Base-by-base conservation (phyloP, 92 coral and sea anemone genomes). In the Palythoa caribaeorum region DNA sequence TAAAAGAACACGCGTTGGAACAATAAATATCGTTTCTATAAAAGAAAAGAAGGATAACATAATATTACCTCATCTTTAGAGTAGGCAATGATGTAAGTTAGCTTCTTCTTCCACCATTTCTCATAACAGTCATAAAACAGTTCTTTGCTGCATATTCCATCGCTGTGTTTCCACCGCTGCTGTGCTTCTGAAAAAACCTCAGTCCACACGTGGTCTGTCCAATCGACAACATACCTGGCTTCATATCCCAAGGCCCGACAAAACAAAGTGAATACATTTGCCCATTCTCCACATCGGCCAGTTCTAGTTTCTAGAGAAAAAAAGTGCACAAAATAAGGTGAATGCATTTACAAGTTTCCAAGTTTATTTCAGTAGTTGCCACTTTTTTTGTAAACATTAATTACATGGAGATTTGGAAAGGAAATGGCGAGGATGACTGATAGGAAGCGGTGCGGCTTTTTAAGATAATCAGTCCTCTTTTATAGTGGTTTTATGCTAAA, bases 141-240 rank as follows among this genome's bases (percentile, higher is more conserved):
- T 17, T 94, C 91, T 12, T 92, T 90, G 86, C 92, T 98, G 62
- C 98, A 94, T n/a, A 90, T 84, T 9, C 91, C 95, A 75, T 96
- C 99, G 86, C 93, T 87, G 78, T 93, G 96, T 35, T 95, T 83
- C 99, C 99, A 96, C 74, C 94, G 88, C 81, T 95, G 94, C 47
- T 96, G 96, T 1, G 98, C 50, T 73, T 94, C 94, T 3, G 99
- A 96, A 50, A 77, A 96, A 16, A 96, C 97, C 65, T 96, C 99
- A 5, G 98, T 96, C 99, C 99, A 96, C 40, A 96, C 99, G 80
- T 96, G 99, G 77, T 96, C 99, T n/a, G 98, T 96, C 99, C 99
- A 96, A 62, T 95, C 98, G 1, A 96, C 73, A 21, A 96, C 98
- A 74, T 95, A 94, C 4, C 99, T 95, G 19, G 96, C 88, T 57